Base-by-base conservation (phyloP, 2,888 invertebrate genomes). In the Nemurella pictetii region DNA sequence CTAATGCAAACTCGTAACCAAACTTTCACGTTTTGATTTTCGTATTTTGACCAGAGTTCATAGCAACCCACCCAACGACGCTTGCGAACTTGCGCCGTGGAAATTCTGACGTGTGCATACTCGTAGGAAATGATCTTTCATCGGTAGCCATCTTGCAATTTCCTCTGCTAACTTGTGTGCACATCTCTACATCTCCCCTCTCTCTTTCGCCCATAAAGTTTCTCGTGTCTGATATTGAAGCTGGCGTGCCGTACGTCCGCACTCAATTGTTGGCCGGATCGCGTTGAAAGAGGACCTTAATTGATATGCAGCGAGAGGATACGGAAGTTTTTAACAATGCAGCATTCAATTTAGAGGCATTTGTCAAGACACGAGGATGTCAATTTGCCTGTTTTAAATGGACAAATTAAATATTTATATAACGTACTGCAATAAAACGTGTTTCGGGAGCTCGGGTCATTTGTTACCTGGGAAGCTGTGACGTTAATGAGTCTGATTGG, bases 91-190 rank as follows among this genome's bases (percentile, higher is more conserved):
- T 75, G 55, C 55, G 9, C 55, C 9, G 5, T 36, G 7, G 28
- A 26, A 75, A 9, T 75, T 75, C 75, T 27, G 75, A 26, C 26
- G 26, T n/a, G 75, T 75, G 26, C 26, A 20, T 12, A 25, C 5
- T 3, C 0, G 75, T 25, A 75, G 75, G 75, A 75, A 75, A 75
- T 75, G 75, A 75, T 75, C 75, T 75, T 75, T 75, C 75, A 75
- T 75, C 75, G 28, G 55, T 28, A 75, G 28, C 12, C 75, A 28
- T 75, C 75, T 75, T 75, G 75, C 75, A 75, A 75, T 75, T 75
- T 75, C 75, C 75, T 75, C 28, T n/a, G 9, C 28, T 75, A 26
- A 75, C 75, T 55, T 55, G 20, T 55, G 55, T 55, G 55, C 55
- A 55, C 55, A 55, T 55, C 55, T 55, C 55, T n/a, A n/a, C n/a